Evolutionary conservation across 53 echinoderm and acorn worm genomes (phyloP), one percentile per base, ranked within the genome.

Genomic region (Actinopyga echinites): DNA sequence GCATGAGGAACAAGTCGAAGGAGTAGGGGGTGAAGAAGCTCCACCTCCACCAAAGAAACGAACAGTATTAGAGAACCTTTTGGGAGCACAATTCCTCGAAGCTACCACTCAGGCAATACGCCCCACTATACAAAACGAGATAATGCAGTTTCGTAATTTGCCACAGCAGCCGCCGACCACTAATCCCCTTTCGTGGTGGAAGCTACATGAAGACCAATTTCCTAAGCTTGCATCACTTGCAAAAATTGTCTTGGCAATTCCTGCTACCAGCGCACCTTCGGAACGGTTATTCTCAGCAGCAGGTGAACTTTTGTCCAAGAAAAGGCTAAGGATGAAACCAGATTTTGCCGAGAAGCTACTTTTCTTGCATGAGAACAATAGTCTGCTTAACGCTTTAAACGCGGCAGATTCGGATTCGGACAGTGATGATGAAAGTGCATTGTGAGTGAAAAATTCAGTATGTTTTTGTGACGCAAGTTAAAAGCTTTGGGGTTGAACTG

Each of bases 241-340:
- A 3, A 11, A 15, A n/a, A 30, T 28, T 35, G 36, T 34, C 74
- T 28, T 83, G 10, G 35, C 44, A 0, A 55, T 83, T 5, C 88
- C 83, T 6, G 88, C 64, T 6, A 88, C 88, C 0, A 83, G 83
- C 1, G 88, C 83, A 5, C 88, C 88, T 22, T 88, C 88, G 30
- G 88, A 88, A 22, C 58, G 83, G 25, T 75, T 83, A 32, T 64
- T 88, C 36, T 88, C 83, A 8, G 88, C 88, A 8, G 88, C 88
- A 4, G 83, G 88, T 12, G 83, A 83, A 19, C 64, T 88, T 34
- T 75, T 30, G 6, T 28, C 62, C 30, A 61, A 61, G 30, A 25
- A 28, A 30, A 28, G 62, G 25, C 30, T 61, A 2, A 61, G 30
- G 62, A 28, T 61, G 25, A 61, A 25, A 9, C 25, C 25, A 8